Base-by-base conservation (phyloP, 64 coral and sea anemone genomes). In the Orbicella faveolata region DNA sequence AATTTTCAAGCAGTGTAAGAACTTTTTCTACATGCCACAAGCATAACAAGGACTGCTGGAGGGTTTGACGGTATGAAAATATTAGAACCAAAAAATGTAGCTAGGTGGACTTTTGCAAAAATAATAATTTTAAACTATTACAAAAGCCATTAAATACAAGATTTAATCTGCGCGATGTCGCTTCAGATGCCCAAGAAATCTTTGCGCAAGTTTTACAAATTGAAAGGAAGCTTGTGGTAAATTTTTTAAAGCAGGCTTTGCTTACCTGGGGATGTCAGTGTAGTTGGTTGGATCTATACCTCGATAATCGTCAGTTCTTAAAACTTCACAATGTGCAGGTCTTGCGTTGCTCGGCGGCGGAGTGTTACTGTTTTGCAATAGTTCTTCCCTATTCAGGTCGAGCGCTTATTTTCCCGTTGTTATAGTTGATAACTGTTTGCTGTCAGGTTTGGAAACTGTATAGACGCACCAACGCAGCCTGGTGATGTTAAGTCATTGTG, bases 401-500 rank as follows among this genome's bases (percentile, higher is more conserved):
- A 70, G 21, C 25, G 6, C 21, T 68, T 67, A 68, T 17, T 83
- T 83, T 17, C 34, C 33, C 1, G 63, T 63, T 68, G 34, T 83
- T 67, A 41, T 62, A 48, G 26, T n/a, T 11, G 33, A 21, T 57
- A 10, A 23, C 11, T 44, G 61, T 34, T 67, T 44, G 61, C 63
- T 83, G 34, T 25, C 9, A 3, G n/a, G 20, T 37, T 36, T 66
- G 63, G 21, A 3, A 16, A 53, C 8, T 36, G 33, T 30, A 33
- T 53, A 9, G 11, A 73, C 57, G 36, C 37, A 30, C 19, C 17
- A 70, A 72, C 20, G 19, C 25, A 70, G 23, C 10, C 82, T 72
- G 37, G 20, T 67, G 34, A 85, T 52, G 63, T 85, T 64, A 73
- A 85, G 65, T 85, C 82, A 85, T 85, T 65, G 65, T 73, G 65